Conservation (phyloP, 2,888 invertebrate genomes). For the Chelonus formosanus region DNA sequence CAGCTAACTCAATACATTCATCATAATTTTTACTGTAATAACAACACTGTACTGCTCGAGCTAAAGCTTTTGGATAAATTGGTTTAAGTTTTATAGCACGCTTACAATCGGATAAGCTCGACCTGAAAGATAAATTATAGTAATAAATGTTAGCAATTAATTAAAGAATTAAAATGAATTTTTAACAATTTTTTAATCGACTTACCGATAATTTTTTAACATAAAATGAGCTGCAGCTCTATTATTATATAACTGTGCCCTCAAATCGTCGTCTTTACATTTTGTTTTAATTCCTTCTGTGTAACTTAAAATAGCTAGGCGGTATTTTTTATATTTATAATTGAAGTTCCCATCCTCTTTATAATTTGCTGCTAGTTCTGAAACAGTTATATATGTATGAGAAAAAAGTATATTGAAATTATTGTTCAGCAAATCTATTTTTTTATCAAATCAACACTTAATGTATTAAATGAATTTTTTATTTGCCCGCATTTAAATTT, state of each 20-base stretch:
- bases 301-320: conserved; percentile 86
- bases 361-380: conserved; percentile 85
- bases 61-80: conserved; percentile 79
- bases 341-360: conserved; percentile 97
- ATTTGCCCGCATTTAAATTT: too few relatives aligned
- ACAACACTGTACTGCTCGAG: conserved; percentile 80
- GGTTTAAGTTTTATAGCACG: conserved; percentile 79
- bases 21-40: conserved; percentile 74
- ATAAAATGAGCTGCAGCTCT: conserved; percentile 89
- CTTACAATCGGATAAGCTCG: conserved; percentile 82
- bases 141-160: too few relatives aligned
- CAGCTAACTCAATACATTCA: conserved; percentile 77
- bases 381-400: conserved; percentile 34
- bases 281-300: conserved; percentile 88
- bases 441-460: too few relatives aligned
- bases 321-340: conserved; percentile 93
- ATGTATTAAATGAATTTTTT: too few relatives aligned
- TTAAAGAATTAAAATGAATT: too few relatives aligned
- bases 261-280: conserved; percentile 75
- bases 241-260: conserved; percentile 89
- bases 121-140: conserved; percentile 62
- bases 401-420: too few relatives aligned
- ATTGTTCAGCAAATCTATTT: too few relatives aligned
- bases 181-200: too few relatives aligned
- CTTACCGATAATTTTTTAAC: conserved; percentile 80